Evolutionary conservation across 2,797 vertebrate genomes (phyloP).

Genomic region (Pseudochaenichthys georgianus): DNA sequence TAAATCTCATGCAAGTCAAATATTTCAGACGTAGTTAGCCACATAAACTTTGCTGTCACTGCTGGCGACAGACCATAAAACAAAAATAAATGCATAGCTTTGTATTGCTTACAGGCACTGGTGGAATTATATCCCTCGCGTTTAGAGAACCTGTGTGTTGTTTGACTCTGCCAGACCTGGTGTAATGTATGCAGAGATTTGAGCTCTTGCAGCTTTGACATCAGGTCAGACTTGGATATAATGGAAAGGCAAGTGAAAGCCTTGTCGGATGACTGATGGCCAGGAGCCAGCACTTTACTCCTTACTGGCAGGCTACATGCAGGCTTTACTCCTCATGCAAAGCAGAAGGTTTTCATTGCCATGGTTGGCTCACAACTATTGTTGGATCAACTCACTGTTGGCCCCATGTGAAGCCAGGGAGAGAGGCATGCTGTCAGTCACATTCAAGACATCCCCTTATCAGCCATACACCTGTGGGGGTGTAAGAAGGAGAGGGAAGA

Average conservation of each 20-base stretch:
- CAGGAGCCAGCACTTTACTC: conserved; percentile 63
- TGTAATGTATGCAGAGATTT: conserved; percentile 47
- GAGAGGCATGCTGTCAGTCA: conserved; percentile 30
- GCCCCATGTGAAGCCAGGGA: conserved; percentile 19
- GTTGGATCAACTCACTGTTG: conserved; percentile 33
- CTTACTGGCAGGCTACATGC: conserved; percentile 51
- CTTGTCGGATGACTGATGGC: conserved; percentile 69
- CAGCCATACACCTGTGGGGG: neutral
- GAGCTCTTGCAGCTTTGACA: conserved; percentile 53
- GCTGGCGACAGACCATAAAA: conserved; percentile 7
- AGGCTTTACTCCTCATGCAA: conserved; percentile 46
- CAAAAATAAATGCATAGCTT: neutral
- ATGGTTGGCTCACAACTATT: conserved; percentile 44
- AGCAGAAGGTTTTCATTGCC: conserved; percentile 46
- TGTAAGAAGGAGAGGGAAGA: neutral
- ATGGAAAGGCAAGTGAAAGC: conserved; percentile 66
- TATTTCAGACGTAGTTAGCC: neutral
- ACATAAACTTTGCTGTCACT: conserved; percentile 15
- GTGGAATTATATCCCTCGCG: neutral
- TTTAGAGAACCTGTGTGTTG: conserved; percentile 10
- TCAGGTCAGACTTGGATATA: conserved; percentile 60
- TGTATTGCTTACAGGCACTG: conserved; percentile 3
- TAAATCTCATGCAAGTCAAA: neutral
- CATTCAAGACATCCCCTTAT: conserved; percentile 15
- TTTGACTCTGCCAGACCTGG: conserved; percentile 11